A percentile compares a stretch with the other conserved stretches of the same genome.
Conservation (phyloP, 2,888 invertebrate genomes). For the Platypus cylindrus region DNA sequence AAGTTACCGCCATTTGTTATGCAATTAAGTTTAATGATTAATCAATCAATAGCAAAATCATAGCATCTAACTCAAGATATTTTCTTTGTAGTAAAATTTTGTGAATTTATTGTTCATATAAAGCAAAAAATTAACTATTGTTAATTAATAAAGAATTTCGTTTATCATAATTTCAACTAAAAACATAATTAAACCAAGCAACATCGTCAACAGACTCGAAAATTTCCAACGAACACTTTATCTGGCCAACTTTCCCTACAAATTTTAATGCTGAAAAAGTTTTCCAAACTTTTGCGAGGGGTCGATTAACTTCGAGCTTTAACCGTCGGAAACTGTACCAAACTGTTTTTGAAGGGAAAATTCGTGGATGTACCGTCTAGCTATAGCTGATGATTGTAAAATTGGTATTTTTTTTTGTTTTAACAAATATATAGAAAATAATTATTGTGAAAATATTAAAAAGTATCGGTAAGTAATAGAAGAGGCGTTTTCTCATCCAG, state of each 20-base stretch:
- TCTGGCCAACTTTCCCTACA: conserved; percentile 33
- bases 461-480: conserved; percentile 17
- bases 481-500: conserved; percentile 29
- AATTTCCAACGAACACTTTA: conserved; percentile 28
- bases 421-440: conserved; percentile 19
- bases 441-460: conserved; percentile 17
- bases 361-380: conserved; percentile 14
- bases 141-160: no score
- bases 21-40: no score
- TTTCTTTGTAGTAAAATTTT: no score
- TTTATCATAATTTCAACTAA: conserved; percentile 9
- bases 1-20: no score
- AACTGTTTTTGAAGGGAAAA: conserved; percentile 27
- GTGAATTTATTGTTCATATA: no score
- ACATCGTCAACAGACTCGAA: conserved; percentile 17
- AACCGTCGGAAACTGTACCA: conserved; percentile 33
- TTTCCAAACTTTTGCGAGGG: conserved; percentile 35
- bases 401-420: conserved; percentile 17
- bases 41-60: no score
- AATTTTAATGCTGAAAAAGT: conserved; percentile 37
- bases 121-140: no score
- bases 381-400: conserved; percentile 12
- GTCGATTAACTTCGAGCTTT: conserved; percentile 36
- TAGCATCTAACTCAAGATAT: no score
- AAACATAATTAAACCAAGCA: conserved; percentile 12